These are phyloP conservation scores for Campoplex nolae DNA, from an alignment of 2,888 invertebrate genomes.

Conservation along the genomic window DNA sequence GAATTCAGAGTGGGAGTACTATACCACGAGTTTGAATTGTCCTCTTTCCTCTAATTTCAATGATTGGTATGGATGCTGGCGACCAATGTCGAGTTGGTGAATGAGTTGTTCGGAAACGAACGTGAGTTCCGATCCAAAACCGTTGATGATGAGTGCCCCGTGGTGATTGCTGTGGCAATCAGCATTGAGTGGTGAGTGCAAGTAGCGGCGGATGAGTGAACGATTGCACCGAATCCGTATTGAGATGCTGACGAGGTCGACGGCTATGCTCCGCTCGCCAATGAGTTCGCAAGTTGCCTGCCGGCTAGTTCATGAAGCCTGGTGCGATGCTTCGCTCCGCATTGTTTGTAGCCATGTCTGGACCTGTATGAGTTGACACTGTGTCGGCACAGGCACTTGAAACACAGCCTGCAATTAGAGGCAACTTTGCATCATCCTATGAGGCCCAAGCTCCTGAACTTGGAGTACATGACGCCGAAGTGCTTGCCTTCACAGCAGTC, in stretches of 20 bases:
- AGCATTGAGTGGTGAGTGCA: conserved; percentile 26
- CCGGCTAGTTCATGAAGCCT: conserved; percentile 5
- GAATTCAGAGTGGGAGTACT: not conserved
- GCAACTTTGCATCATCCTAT: not conserved
- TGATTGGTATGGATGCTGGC: conserved; percentile 8
- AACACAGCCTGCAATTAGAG: conserved; percentile 3
- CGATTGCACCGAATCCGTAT: conserved; percentile 11
- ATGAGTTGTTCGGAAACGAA: conserved; percentile 48
- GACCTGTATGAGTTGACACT: not conserved
- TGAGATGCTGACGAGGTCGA: not conserved
- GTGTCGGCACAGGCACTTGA: conserved; percentile 36
- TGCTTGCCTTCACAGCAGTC: conserved; percentile 21
- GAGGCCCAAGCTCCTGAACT: not conserved
- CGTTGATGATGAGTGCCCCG: conserved; percentile 11
- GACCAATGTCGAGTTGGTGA: conserved; percentile 16
- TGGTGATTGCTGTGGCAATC: conserved; percentile 29
- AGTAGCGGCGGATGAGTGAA: not conserved
- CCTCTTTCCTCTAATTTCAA: conserved; percentile 47
- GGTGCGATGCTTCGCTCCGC: conserved; percentile 4
- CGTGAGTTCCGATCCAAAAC: conserved; percentile 58
- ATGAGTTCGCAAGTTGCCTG: not conserved
- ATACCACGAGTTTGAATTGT: conserved; percentile 42
- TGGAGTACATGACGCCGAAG: conserved; percentile 18
- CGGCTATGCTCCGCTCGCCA: not conserved
- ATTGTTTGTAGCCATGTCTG: not conserved